Base-by-base conservation (phyloP, 2,888 invertebrate species). In the Eristalis pertinax region DNA sequence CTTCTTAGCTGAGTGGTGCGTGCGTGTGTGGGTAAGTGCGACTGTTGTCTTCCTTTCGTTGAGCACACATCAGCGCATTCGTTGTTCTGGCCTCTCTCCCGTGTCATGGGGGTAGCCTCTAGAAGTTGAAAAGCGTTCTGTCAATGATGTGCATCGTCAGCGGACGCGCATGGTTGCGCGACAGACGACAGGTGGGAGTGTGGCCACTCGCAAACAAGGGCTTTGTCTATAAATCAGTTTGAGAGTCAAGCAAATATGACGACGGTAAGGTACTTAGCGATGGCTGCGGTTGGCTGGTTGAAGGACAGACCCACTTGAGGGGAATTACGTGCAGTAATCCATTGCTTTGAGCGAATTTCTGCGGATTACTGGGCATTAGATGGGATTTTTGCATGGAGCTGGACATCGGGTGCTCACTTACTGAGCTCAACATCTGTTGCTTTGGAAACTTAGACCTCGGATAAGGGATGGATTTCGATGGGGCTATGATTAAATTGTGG, bases 71-170 rank as follows among this genome's bases (percentile, higher is more conserved):
- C 73, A 86, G 74, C 74, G 74, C n/a, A 43, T 10, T n/a, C 19
- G n/a, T 50, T 35, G 24, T 13, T 32, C 26, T 19, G 56, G 35
- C 13, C 22, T 13, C 56, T 24, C 41, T 62, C 68, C 5, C n/a
- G n/a, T 62, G 19, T 38, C 68, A 15, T 41, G 32, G 68, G 56
- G 64, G 63, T n/a, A 63, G 32, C 63, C 68, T 22, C 43, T 73
- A 32, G 74, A 86, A 58, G 83, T 83, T 78, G 81, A 77, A 67
- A 81, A 81, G 81, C 85, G 82, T 85, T 85, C 79, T 77, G 86
- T 86, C 86, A 86, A 86, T 83, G 83, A 78, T 78, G 56, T 78
- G 83, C 83, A 78, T 72, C 78, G 83, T 72, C 83, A 67, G 69
- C 69, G 62, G 32, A 70, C 32, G 56, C 50, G 67, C 56, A 63